Percentiles rank a stretch among this genome's conserved stretches.
Evolutionary conservation across 2,113 vertebrate species (phyloP).

Genomic region (Ranitomeya imitator): DNA sequence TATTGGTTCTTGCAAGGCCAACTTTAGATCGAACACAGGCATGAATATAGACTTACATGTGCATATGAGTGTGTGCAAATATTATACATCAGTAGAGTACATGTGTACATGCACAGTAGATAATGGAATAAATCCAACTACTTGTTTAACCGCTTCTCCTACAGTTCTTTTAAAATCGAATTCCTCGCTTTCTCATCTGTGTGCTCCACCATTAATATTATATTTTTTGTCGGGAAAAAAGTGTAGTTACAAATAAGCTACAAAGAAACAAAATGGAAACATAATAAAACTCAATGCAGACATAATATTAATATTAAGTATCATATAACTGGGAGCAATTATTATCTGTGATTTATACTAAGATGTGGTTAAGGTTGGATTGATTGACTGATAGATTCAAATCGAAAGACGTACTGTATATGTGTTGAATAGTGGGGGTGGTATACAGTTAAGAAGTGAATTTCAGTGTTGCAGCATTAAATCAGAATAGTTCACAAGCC

Average conservation of each 20-base stretch:
- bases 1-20: too few species aligned
- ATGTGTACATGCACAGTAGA: too few species aligned
- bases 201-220: too few species aligned
- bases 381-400: not conserved
- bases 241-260: not conserved
- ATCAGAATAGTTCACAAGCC: conserved; percentile 11
- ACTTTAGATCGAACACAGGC: too few species aligned
- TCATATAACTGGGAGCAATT: not conserved
- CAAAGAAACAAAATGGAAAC: not conserved
- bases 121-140: too few species aligned
- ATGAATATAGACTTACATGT: too few species aligned
- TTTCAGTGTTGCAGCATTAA: not conserved
- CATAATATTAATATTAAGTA: not conserved
- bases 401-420: not conserved
- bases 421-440: not conserved
- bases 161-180: too few species aligned
- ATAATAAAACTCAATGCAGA: not conserved
- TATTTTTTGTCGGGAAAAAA: too few species aligned
- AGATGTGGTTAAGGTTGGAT: not conserved
- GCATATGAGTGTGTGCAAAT: too few species aligned
- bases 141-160: too few species aligned
- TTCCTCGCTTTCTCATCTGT: too few species aligned
- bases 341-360: not conserved
- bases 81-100: too few species aligned
- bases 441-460: not conserved